Base-by-base conservation (phyloP, 1,140 invertebrate species). In the Drosophila kurseongensis region DNA sequence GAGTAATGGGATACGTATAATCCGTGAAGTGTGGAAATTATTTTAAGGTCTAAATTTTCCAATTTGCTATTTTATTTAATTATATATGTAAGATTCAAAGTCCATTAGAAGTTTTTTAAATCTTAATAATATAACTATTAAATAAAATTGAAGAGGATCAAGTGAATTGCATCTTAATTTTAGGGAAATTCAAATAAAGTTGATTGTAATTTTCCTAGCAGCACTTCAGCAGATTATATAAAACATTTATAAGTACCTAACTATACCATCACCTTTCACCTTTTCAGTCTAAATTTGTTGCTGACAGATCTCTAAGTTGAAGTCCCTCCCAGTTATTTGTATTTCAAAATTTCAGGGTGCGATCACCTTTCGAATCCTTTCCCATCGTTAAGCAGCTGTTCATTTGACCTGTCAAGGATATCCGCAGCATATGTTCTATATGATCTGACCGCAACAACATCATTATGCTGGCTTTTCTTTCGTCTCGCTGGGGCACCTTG, bases 351-450 rank as follows among this genome's bases (percentile, higher is more conserved):
- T 47, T 23, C 5, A 13, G 18, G 48, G 16, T 29, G n/a, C 29
- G 14, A 42, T 62, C 66, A 42, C 36, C 14, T 47, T 27, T 36
- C 35, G 52, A 67, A 50, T 57, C 48, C 57, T 59, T 56, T 32
- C 16, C 40, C 29, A 51, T 52, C 47, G 65, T 54, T 60, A 45
- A 8, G 52, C 55, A 71, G 56, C 74, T 73, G 51, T 29, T 63
- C 59, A 7, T 59, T 51, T 52, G 14, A 0, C 13, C 80, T 80
- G 81, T 86, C 81, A 85, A 78, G 81, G 82, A 85, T 80, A 85
- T 78, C 73, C 77, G 67, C 60, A 69, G 74, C 77, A 80, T 86
- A 75, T 86, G 74, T 42, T 59, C 14, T 12, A 35, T 10, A 0
- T 8, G 13, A 23, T 58, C 44, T 40, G 63, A 44, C 44, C 55